Evolutionary conservation across 2,797 vertebrate species (phyloP).

Genomic region (Podarcis lilfordi): DNA sequence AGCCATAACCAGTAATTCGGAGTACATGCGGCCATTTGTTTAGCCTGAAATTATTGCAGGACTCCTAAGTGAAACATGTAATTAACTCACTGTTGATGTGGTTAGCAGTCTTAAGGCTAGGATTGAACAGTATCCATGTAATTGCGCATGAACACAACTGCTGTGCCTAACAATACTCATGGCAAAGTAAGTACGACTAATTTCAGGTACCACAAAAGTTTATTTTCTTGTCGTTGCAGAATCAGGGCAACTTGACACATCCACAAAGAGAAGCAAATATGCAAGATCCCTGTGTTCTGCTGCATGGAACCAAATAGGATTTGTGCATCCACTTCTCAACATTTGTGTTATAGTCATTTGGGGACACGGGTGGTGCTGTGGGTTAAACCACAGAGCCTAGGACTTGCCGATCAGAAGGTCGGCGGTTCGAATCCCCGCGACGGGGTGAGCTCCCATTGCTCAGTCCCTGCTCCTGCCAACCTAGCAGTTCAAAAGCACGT

Average conservation of each 20-base stretch:
- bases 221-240: background rate
- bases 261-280: background rate
- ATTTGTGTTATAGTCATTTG: too few species aligned
- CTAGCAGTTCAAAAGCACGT: too few species aligned
- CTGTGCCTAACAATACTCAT: background rate
- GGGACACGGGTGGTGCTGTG: too few species aligned
- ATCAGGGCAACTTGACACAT: background rate
- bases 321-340: background rate
- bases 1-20: background rate
- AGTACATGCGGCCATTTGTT: background rate
- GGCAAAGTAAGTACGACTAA: background rate
- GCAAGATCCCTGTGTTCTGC: background rate
- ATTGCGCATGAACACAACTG: background rate
- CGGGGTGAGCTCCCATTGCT: too few species aligned
- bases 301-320: background rate
- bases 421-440: too few species aligned
- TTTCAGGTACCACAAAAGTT: background rate
- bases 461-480: too few species aligned
- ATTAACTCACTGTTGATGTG: background rate
- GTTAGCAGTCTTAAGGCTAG: background rate
- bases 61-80: background rate
- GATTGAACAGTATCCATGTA: background rate
- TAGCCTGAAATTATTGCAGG: background rate
- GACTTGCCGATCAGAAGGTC: too few species aligned
- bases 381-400: too few species aligned